phyloP scores from a whole-genome alignment of 2,797 vertebrate genomes.

The Amblyopsis hoosieri region DNA sequence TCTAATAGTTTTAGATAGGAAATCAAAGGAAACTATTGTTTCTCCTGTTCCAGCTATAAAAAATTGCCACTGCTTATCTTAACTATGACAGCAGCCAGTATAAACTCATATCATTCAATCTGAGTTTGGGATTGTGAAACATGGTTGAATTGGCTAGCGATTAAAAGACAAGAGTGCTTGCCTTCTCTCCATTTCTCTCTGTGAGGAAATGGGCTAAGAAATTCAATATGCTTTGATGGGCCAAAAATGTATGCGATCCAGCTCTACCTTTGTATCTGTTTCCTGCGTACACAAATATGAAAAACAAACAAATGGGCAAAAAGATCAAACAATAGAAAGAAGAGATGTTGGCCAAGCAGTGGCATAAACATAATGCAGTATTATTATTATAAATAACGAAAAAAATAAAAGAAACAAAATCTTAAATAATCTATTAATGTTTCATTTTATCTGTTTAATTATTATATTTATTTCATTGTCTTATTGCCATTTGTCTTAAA shows the following conservation, averaged over 20 bases:
- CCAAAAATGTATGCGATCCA: constrained; percentile 55
- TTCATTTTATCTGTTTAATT: too few relatives aligned
- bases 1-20: constrained; percentile 52
- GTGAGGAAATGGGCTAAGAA: constrained; percentile 58
- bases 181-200: constrained; percentile 43
- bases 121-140: constrained; percentile 52
- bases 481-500: constrained; percentile 10
- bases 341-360: constrained; percentile 42
- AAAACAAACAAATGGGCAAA: constrained; percentile 39
- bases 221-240: constrained; percentile 70
- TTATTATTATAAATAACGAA: neutral
- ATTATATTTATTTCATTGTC: constrained; percentile 13
- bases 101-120: constrained; percentile 49
- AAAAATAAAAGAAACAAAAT: neutral
- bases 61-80: constrained; percentile 30
- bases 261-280: constrained; percentile 49
- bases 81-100: constrained; percentile 35
- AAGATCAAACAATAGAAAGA: constrained; percentile 31
- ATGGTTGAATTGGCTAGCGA: constrained; percentile 46
- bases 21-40: constrained; percentile 67
- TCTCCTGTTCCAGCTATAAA: constrained; percentile 28
- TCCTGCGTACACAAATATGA: constrained; percentile 49
- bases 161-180: constrained; percentile 52
- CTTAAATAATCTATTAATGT: too few relatives aligned
- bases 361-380: constrained; percentile 47